These are phyloP conservation scores for Helobdella robusta DNA, from an alignment of 2,888 invertebrate genomes.

Conservation along the genomic window DNA sequence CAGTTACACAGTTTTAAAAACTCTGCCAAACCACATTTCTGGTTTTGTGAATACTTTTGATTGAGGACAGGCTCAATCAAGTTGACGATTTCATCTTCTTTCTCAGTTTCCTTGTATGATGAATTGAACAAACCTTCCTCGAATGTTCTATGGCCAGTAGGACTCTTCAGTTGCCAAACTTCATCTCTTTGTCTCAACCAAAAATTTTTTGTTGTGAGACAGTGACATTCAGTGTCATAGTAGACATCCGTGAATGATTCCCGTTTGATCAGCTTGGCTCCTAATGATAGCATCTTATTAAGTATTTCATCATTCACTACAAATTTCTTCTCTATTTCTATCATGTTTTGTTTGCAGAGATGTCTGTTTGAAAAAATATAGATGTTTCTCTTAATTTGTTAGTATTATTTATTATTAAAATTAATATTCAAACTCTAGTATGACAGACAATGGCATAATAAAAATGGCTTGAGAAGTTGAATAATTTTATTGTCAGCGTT, in stretches of 20 bases:
- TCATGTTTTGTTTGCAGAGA: conserved; percentile 14
- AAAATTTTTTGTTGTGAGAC: conserved; percentile 16
- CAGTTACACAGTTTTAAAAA: neutral
- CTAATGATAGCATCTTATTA: neutral
- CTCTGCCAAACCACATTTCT: neutral
- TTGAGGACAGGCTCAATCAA: conserved; percentile 13
- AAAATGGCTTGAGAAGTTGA: no score
- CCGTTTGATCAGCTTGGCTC: neutral
- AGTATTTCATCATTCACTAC: conserved; percentile 6
- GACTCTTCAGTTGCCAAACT: conserved; percentile 20
- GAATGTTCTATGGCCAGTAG: conserved; percentile 2
- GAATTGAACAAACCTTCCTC: conserved; percentile 14
- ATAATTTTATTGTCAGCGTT: no score
- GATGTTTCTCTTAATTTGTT: no score
- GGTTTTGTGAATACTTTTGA: neutral
- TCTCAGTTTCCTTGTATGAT: conserved; percentile 11
- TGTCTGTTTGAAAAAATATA: no score
- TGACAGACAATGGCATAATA: no score
- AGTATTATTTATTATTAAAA: no score
- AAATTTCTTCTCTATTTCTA: conserved; percentile 22
- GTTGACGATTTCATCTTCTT: conserved; percentile 1
- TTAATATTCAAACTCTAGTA: no score
- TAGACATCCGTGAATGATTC: conserved; percentile 18
- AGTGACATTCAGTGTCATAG: neutral
- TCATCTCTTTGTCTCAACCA: conserved; percentile 19